These are phyloP conservation scores for Eupithecia insigniata DNA, from an alignment of 2,888 invertebrate genomes.

Conservation along the genomic window DNA sequence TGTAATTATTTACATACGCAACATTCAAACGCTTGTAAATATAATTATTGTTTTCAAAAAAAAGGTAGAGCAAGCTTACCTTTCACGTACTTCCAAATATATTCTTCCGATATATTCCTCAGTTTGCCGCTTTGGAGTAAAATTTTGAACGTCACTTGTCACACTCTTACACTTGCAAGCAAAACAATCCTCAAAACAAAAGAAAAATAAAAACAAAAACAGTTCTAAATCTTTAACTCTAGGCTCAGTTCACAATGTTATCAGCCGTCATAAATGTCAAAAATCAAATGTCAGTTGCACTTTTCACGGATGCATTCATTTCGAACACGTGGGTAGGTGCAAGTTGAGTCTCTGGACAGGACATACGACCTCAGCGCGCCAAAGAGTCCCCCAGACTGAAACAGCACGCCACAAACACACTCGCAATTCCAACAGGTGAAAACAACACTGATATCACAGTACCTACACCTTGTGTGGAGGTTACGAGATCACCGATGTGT, in stretches of 20 bases:
- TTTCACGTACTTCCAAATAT: constrained; percentile 80
- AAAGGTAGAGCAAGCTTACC: constrained; percentile 52
- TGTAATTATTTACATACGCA: not conserved
- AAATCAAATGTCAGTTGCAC: constrained; percentile 61
- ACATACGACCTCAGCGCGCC: constrained; percentile 77
- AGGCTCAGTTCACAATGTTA: constrained; percentile 58
- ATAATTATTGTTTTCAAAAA: not conserved
- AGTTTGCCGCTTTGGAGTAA: constrained; percentile 71
- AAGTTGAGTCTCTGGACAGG: constrained; percentile 29
- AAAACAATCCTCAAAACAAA: constrained; percentile 22
- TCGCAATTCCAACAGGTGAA: constrained; percentile 76
- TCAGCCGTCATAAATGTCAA: constrained; percentile 62
- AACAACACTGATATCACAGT: constrained; percentile 70
- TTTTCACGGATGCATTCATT: constrained; percentile 72
- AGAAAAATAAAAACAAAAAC: constrained; percentile 8
- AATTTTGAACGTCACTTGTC: constrained; percentile 70
- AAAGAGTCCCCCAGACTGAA: constrained; percentile 78
- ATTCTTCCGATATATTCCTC: constrained; percentile 78
- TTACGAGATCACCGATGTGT: constrained; percentile 70
- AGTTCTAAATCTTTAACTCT: constrained; percentile 42
- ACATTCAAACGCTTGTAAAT: not conserved
- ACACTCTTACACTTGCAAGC: constrained; percentile 62
- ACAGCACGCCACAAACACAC: constrained; percentile 72
- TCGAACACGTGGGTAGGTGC: constrained; percentile 65
- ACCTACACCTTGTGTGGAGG: constrained; percentile 74